Conservation (phyloP, 2,113 vertebrate genomes). For the Leiothrix lutea region DNA sequence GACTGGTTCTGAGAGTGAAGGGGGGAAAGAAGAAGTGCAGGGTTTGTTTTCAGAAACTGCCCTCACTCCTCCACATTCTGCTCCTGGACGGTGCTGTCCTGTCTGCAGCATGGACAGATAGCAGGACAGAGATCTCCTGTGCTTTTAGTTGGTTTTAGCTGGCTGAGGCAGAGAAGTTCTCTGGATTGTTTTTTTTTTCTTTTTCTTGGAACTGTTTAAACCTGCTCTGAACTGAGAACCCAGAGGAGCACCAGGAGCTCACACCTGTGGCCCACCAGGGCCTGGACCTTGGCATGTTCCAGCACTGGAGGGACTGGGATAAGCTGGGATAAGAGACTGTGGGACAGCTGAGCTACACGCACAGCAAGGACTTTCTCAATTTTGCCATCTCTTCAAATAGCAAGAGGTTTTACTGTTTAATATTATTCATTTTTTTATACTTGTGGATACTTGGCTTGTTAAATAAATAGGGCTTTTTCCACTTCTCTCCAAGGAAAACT, state of each 20-base stretch:
- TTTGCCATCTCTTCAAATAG: neutral
- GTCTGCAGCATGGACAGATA: neutral
- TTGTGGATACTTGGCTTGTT: neutral
- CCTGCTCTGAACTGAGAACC: neutral
- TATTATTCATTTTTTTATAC: neutral
- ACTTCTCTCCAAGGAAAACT: neutral
- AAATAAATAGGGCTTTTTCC: neutral
- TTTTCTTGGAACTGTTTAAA: neutral
- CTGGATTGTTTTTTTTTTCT: neutral
- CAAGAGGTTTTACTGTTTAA: neutral
- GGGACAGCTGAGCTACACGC: neutral
- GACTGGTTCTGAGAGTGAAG: neutral
- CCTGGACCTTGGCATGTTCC: too few species aligned
- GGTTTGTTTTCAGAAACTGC: neutral
- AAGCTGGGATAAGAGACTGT: neutral
- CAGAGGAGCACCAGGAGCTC: neutral
- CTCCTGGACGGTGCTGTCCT: neutral
- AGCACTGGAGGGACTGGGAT: too few species aligned
- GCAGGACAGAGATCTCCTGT: neutral
- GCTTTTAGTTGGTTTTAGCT: neutral
- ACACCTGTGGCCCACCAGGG: too few species aligned
- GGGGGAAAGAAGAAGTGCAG: neutral
- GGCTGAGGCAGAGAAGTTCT: neutral
- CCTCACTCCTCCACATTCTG: too few species aligned
- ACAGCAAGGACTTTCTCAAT: neutral